Evolutionary conservation across 2,888 invertebrate species (phyloP).

Genomic region (Drosophila tripunctata): DNA sequence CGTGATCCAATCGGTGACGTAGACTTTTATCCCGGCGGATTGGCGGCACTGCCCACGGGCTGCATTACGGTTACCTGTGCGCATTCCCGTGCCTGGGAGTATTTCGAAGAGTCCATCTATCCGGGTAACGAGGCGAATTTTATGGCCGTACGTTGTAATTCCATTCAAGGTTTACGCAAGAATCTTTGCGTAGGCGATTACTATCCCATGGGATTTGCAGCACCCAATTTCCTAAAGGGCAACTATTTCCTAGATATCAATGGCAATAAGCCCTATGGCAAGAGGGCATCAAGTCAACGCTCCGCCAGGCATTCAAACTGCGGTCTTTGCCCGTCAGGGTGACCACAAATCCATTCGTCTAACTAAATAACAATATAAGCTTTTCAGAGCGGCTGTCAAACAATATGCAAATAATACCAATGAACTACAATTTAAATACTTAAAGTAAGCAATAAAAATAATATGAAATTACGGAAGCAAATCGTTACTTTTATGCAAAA

Average conservation of each 20-base stretch:
- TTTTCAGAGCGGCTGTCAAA: not conserved
- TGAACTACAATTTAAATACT: not conserved
- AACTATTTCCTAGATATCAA: constrained; percentile 82
- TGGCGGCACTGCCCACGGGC: constrained; percentile 76
- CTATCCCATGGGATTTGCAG: constrained; percentile 81
- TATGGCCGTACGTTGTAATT: constrained; percentile 78
- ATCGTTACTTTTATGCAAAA: not conserved
- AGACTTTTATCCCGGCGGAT: constrained; percentile 83
- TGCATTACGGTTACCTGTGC: constrained; percentile 79
- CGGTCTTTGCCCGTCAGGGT: constrained; percentile 36
- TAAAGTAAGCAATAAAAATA: constrained; percentile 6
- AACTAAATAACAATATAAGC: not conserved
- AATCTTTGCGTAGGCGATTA: constrained; percentile 70
- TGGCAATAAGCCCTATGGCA: constrained; percentile 71
- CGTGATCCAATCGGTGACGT: constrained; percentile 82
- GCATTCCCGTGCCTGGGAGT: constrained; percentile 81
- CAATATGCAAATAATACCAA: not conserved
- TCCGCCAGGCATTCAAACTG: constrained; percentile 19
- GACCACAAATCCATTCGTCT: not conserved
- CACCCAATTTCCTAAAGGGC: constrained; percentile 73
- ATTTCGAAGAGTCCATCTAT: constrained; percentile 80
- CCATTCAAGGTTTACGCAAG: constrained; percentile 69
- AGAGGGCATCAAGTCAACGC: constrained; percentile 31
- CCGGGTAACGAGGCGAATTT: constrained; percentile 83
- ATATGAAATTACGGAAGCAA: not conserved